Conservation (phyloP, 2,888 invertebrate genomes). For the Panzeria rudis region DNA sequence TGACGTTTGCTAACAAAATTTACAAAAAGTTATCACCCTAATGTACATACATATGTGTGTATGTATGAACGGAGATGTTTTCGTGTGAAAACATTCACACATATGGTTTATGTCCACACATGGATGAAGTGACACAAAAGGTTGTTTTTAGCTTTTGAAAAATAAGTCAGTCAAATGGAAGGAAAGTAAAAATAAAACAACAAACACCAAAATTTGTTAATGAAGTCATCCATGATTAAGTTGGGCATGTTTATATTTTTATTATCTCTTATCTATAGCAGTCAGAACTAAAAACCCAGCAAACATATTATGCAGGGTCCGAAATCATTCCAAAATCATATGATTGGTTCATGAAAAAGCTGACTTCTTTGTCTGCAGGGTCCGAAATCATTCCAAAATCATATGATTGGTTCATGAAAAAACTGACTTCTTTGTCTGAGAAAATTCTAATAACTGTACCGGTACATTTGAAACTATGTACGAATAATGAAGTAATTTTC, state of each 20-base stretch:
- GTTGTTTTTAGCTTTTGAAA: slow-evolving; percentile 18
- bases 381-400: too few species aligned
- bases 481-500: too few species aligned
- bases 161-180: background rate
- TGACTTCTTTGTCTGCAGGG: too few species aligned
- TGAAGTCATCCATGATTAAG: slow-evolving; percentile 44
- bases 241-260: slow-evolving; percentile 39
- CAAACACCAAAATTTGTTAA: slow-evolving; percentile 38
- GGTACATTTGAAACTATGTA: too few species aligned
- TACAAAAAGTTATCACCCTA: too few species aligned
- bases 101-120: background rate
- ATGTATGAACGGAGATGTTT: background rate
- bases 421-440: too few species aligned
- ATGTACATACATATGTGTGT: background rate
- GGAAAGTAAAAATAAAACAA: slow-evolving; percentile 19
- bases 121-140: slow-evolving; percentile 31
- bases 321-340: too few species aligned
- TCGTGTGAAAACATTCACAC: slow-evolving; percentile 16
- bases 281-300: background rate
- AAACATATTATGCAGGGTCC: too few species aligned
- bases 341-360: too few species aligned
- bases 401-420: too few species aligned
- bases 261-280: slow-evolving; percentile 31
- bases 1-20: too few species aligned
- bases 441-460: too few species aligned